Conservation (phyloP, 2,797 vertebrate species). For the Hyperoplus lanceolatus region DNA sequence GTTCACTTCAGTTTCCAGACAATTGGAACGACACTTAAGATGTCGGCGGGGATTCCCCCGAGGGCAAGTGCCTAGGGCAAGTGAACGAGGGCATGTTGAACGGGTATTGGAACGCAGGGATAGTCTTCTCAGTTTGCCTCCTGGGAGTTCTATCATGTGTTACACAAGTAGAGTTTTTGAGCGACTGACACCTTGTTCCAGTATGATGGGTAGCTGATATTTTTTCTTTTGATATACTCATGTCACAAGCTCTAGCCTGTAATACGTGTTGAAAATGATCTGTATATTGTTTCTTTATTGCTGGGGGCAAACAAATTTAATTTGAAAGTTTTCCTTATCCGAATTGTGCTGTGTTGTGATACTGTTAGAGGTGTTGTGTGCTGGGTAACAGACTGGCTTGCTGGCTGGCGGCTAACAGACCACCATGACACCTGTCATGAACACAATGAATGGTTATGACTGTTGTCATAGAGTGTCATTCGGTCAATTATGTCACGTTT, state of each 20-base stretch:
- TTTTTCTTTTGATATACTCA: background rate
- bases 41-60: too few species aligned
- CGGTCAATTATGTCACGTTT: too few species aligned
- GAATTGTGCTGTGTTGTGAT: background rate
- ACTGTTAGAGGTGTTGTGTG: too few species aligned
- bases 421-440: too few species aligned
- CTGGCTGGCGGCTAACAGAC: background rate
- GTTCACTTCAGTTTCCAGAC: too few species aligned
- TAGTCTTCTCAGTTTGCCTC: slow-evolving; percentile 8
- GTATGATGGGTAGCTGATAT: slow-evolving; percentile 8
- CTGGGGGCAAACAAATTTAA: background rate
- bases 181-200: slow-evolving; percentile 28
- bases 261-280: background rate
- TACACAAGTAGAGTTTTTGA: background rate
- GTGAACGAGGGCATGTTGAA: too few species aligned
- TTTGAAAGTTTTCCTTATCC: slow-evolving; percentile 1
- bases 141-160: slow-evolving; percentile 1
- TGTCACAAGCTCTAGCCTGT: background rate
- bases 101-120: background rate
- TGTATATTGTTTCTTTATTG: background rate
- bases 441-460: too few species aligned
- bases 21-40: too few species aligned
- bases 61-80: too few species aligned
- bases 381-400: too few species aligned
- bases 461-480: too few species aligned